Evolutionary conservation across 2,797 vertebrate species (phyloP).

Genomic region (Discoglossus pictus): DNA sequence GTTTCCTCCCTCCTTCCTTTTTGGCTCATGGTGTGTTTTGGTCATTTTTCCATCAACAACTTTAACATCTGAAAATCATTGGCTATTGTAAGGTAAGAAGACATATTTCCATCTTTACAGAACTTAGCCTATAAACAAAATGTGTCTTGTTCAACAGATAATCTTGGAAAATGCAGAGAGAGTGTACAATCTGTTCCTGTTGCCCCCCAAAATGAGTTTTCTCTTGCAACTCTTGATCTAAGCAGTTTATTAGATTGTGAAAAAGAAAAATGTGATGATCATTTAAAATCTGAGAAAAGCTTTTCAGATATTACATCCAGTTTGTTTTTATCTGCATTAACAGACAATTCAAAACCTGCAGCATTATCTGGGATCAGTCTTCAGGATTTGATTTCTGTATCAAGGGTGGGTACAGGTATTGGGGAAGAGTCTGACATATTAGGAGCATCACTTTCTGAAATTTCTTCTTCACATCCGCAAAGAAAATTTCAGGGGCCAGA

Average conservation of each 20-base stretch:
- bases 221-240: constrained; percentile 55
- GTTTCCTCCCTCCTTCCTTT: constrained; percentile 39
- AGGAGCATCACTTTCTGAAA: constrained; percentile 52
- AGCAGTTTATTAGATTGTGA: constrained; percentile 56
- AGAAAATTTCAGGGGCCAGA: constrained; percentile 55
- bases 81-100: constrained; percentile 99
- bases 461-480: constrained; percentile 52
- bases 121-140: constrained; percentile 57
- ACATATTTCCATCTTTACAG: constrained; percentile 79
- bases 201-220: constrained; percentile 60
- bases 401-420: constrained; percentile 56
- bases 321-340: constrained; percentile 58
- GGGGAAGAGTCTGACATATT: constrained; percentile 25
- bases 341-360: constrained; percentile 40
- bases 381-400: constrained; percentile 66
- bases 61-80: constrained; percentile 74
- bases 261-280: constrained; percentile 56
- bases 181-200: constrained; percentile 56
- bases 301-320: neutral
- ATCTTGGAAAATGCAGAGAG: constrained; percentile 38
- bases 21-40: constrained; percentile 65
- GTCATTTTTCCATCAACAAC: constrained; percentile 46
- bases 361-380: constrained; percentile 57
- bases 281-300: constrained; percentile 29
- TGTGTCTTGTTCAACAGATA: constrained; percentile 2